phyloP scores from a whole-genome alignment of 2,113 vertebrate species.

The Alligator sinensis region DNA sequence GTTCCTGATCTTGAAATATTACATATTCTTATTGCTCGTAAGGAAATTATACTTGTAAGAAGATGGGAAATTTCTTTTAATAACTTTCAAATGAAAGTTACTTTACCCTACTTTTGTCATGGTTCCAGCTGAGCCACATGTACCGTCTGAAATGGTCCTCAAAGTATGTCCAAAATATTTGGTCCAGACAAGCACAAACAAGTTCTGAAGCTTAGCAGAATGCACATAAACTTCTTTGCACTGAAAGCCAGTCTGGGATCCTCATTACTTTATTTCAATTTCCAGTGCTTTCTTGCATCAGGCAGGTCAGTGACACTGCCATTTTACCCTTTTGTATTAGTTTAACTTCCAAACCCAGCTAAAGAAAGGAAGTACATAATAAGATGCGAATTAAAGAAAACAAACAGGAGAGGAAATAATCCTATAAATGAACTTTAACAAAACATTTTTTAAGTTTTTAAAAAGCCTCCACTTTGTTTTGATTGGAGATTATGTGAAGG shows the following conservation, averaged over 20 bases:
- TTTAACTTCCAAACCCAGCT: background rate
- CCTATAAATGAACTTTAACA: background rate
- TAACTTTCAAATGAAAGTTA: background rate
- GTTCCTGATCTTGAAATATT: background rate
- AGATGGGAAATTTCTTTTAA: background rate
- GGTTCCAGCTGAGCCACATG: background rate
- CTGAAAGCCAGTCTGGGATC: background rate
- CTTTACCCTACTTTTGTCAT: background rate
- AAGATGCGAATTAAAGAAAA: background rate
- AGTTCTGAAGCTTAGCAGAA: background rate
- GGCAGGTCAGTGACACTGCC: background rate
- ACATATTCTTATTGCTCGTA: background rate
- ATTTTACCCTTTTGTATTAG: background rate
- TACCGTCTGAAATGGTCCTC: background rate
- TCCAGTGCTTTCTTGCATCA: background rate
- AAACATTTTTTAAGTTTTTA: background rate
- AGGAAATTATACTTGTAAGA: background rate
- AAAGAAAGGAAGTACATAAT: background rate
- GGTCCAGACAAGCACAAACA: background rate
- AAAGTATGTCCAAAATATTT: background rate
- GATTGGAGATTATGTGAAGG: background rate
- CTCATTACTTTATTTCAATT: background rate
- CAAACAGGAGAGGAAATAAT: background rate
- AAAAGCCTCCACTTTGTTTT: background rate
- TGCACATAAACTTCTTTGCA: background rate